phyloP scores from a whole-genome alignment of 2,888 invertebrate genomes.

The Conistra vaccinii region DNA sequence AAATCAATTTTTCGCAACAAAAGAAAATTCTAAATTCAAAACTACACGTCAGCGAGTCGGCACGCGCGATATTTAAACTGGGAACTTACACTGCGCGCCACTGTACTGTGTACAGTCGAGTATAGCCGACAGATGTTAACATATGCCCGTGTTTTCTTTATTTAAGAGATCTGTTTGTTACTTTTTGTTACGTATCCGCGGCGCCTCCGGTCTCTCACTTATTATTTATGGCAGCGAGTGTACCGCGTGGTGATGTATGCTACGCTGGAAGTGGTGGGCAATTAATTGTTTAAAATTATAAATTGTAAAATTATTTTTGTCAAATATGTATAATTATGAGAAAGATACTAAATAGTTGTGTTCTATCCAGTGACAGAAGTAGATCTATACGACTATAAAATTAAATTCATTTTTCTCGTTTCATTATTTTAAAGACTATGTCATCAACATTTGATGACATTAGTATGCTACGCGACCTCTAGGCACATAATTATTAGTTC shows the following conservation, averaged over 20 bases:
- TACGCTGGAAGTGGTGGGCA: constrained; percentile 62
- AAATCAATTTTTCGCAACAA: constrained; percentile 12
- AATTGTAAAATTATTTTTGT: background rate
- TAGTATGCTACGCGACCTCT: background rate
- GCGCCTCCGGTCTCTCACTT: constrained; percentile 89
- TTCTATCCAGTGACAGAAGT: background rate
- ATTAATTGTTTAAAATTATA: constrained; percentile 44
- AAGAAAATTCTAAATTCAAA: constrained; percentile 38
- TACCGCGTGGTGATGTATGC: constrained; percentile 73
- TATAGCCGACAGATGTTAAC: constrained; percentile 87
- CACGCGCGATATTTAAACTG: constrained; percentile 67
- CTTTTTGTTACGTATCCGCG: constrained; percentile 88
- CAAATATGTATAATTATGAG: background rate
- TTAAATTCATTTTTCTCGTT: too few species aligned
- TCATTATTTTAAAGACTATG: background rate
- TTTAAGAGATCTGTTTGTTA: constrained; percentile 90
- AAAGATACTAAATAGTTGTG: background rate
- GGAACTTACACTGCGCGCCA: constrained; percentile 69
- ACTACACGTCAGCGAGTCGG: constrained; percentile 50
- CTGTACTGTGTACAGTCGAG: constrained; percentile 72
- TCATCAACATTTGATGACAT: background rate
- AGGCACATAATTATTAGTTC: background rate
- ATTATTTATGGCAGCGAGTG: constrained; percentile 88
- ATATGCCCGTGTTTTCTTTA: constrained; percentile 90
- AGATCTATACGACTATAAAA: background rate